Evolutionary conservation across 2,888 invertebrate genomes (phyloP), one percentile per base, ranked within the genome.

Genomic region (Tridacna gigas): DNA sequence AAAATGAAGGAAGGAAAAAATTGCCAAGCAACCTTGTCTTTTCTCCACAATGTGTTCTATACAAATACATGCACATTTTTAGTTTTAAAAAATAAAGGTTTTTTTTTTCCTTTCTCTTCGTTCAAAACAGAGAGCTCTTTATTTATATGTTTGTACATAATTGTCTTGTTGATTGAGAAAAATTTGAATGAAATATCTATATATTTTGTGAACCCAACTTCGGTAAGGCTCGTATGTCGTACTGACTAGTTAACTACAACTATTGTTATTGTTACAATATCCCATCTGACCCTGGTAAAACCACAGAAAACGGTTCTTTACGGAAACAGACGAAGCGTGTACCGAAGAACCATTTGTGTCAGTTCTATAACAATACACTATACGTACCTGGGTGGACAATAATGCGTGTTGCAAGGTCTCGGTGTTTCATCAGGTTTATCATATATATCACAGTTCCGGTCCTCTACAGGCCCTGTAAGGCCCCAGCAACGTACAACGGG

Each of bases 351-450:
- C n/a, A 25, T 25, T 22, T 63, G 11, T 56, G 56, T 56, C 9
- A 3, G 20, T 20, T 9, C 56, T 3, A 20, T 20, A 56, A 56
- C 65, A 9, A 28, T 25, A 48, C 28, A 71, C 13, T 37, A 26
- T 26, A 48, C 56, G 13, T 76, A 90, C 89, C 66, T 76, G 22
- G 89, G 81, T 28, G 82, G 88, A 74, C 90, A 90, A 7, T 81
- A 37, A 48, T 86, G 86, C 28, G 82, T 77, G 83, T 89, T 90
- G 65, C 90, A 90, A 18, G 80, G 25, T 13, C 37, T 37, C 0
- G 82, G 80, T 9, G 20, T 61, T 25, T 74, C 28, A 45, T 83
- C 75, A 0, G 88, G 90, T 37, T 86, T 89, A 11, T 77, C 63
- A n/a, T 75, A 69, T 22, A 90, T 82, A 65, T 84, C 79, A 81